Conservation (phyloP, 2,888 invertebrate species). For the Criorhina ranunculi region DNA sequence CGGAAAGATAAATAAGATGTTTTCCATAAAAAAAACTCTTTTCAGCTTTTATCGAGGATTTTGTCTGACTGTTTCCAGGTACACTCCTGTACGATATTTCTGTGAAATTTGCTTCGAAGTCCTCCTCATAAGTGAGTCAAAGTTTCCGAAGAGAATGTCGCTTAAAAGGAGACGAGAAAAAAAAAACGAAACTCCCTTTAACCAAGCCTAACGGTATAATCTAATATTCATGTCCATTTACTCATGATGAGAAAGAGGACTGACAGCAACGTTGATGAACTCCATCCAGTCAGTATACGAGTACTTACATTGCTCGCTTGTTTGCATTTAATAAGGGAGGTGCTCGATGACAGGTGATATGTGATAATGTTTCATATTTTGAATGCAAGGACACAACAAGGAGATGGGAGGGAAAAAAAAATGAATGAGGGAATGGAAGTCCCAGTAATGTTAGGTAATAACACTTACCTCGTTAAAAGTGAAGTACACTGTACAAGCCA, state of each 20-base stretch:
- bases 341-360: constrained; percentile 27
- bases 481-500: constrained; percentile 92
- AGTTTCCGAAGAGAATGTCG: constrained; percentile 1
- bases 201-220: constrained; percentile 30
- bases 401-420: constrained; percentile 2
- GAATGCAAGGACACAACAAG: not conserved
- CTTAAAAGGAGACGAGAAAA: no score
- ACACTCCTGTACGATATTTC: not conserved
- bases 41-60: not conserved
- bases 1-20: constrained; percentile 5
- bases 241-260: constrained; percentile 1
- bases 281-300: not conserved
- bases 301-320: constrained; percentile 8
- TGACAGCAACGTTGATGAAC: not conserved
- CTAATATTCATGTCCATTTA: constrained; percentile 46
- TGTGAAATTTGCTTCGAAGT: no score
- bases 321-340: constrained; percentile 1
- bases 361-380: constrained; percentile 12
- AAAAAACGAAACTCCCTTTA: not conserved
- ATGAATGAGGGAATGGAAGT: constrained; percentile 11
- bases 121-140: constrained; percentile 14
- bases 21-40: not conserved
- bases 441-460: constrained; percentile 34
- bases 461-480: constrained; percentile 91
- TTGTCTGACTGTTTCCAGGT: not conserved